These are phyloP conservation scores for Lysandra bellargus DNA, from an alignment of 2,888 invertebrate genomes.

Conservation along the genomic window DNA sequence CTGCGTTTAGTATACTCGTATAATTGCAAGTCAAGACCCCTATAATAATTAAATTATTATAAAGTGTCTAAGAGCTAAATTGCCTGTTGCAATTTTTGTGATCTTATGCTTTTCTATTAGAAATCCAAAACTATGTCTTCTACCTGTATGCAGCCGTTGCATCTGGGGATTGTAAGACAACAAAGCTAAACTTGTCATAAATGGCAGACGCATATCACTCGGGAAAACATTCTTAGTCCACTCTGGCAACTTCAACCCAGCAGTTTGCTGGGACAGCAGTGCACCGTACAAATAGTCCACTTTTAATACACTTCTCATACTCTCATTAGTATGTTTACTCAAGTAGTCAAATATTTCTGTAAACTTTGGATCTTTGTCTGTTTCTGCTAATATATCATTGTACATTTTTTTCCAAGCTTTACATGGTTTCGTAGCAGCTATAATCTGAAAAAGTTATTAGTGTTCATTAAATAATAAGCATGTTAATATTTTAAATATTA, in stretches of 20 bases:
- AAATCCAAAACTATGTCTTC: slow-evolving; percentile 30
- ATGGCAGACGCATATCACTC: slow-evolving; percentile 82
- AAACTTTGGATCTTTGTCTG: slow-evolving; percentile 76
- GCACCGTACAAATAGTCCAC: slow-evolving; percentile 88
- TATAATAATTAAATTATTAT: too few species aligned
- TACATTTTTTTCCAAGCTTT: slow-evolving; percentile 66
- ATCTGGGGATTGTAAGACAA: slow-evolving; percentile 86
- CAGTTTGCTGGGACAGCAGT: slow-evolving; percentile 82
- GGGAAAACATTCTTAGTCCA: slow-evolving; percentile 88
- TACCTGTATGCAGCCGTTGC: slow-evolving; percentile 87
- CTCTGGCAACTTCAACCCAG: slow-evolving; percentile 84
- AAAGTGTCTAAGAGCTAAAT: too few species aligned
- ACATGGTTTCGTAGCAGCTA: slow-evolving; percentile 68
- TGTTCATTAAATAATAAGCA: too few species aligned
- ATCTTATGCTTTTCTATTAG: background rate
- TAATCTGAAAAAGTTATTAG: slow-evolving; percentile 50
- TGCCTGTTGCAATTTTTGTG: background rate
- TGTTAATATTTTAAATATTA: too few species aligned
- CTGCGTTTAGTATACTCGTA: too few species aligned
- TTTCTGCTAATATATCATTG: slow-evolving; percentile 71
- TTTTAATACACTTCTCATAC: slow-evolving; percentile 78
- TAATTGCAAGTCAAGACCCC: too few species aligned
- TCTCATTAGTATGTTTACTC: slow-evolving; percentile 73
- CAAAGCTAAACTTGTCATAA: slow-evolving; percentile 84
- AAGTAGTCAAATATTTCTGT: slow-evolving; percentile 83